A percentile compares a stretch with the other conserved stretches of the same genome.
Evolutionary conservation across 2,113 vertebrate genomes (phyloP).

Genomic region (Brienomyrus brachyistius): DNA sequence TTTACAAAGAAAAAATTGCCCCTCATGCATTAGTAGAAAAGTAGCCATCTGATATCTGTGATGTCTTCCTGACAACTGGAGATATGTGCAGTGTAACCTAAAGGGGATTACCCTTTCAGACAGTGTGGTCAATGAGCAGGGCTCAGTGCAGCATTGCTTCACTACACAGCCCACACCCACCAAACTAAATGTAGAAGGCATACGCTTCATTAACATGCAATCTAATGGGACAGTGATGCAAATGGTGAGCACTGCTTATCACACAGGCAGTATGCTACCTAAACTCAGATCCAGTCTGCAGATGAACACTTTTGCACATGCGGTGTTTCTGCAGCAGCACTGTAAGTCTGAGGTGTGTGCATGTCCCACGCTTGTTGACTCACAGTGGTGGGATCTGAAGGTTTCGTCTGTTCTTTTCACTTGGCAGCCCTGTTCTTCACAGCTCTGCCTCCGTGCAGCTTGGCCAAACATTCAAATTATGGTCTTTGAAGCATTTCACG

Average conservation of each 20-base stretch:
- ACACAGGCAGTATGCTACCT: neutral
- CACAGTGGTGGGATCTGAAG: neutral
- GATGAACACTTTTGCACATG: neutral
- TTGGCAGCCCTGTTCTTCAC: neutral
- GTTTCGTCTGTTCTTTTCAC: neutral
- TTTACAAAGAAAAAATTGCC: neutral
- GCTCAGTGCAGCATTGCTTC: neutral
- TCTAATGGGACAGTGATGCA: neutral
- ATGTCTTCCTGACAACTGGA: neutral
- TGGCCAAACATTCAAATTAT: neutral
- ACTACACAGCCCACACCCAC: neutral
- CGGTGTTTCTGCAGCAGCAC: too few species aligned
- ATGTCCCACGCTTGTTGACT: neutral
- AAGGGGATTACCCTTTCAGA: neutral
- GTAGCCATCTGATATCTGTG: neutral
- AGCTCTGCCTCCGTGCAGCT: neutral
- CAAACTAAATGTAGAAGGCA: neutral
- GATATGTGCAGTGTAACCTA: neutral
- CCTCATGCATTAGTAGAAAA: neutral
- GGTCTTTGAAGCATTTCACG: neutral
- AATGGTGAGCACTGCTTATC: neutral
- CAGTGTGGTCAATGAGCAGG: neutral
- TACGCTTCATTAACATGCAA: neutral
- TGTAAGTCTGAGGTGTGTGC: neutral
- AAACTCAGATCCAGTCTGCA: neutral